phyloP scores from a whole-genome alignment of 2,113 vertebrate species.

The Plecotus auritus region DNA sequence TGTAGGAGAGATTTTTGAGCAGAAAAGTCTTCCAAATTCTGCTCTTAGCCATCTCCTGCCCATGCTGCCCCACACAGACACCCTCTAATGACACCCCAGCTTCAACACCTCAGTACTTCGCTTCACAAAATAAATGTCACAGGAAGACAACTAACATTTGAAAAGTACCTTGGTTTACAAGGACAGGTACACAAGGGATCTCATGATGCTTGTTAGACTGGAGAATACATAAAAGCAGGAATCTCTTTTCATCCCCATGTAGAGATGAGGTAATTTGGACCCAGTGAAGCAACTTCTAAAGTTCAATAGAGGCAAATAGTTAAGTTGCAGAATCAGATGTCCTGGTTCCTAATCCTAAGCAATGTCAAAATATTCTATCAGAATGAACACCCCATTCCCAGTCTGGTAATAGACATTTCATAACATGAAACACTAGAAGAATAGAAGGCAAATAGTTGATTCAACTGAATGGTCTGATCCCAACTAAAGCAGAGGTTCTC shows the following conservation, averaged over 20 bases:
- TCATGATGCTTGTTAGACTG: not conserved
- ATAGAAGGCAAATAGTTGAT: not conserved
- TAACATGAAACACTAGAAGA: not conserved
- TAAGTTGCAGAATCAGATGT: not conserved
- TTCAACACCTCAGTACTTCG: not conserved
- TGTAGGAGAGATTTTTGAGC: not conserved
- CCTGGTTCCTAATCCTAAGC: too few species aligned
- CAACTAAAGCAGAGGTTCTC: constrained; percentile 19
- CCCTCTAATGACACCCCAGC: not conserved
- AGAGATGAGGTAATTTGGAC: not conserved
- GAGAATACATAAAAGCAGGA: not conserved
- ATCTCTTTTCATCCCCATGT: not conserved
- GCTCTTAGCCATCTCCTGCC: not conserved
- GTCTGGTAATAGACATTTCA: not conserved
- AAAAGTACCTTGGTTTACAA: not conserved
- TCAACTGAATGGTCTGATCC: not conserved
- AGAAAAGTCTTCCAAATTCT: not conserved
- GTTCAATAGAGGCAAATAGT: not conserved
- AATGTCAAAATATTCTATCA: constrained; percentile 19
- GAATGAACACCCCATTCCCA: not conserved
- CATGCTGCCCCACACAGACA: not conserved
- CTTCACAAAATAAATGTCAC: not conserved
- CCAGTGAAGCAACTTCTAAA: not conserved
- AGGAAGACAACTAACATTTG: not conserved
- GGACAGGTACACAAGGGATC: not conserved